Conservation (phyloP, 2,888 invertebrate species). For the Chouioia cunea region DNA sequence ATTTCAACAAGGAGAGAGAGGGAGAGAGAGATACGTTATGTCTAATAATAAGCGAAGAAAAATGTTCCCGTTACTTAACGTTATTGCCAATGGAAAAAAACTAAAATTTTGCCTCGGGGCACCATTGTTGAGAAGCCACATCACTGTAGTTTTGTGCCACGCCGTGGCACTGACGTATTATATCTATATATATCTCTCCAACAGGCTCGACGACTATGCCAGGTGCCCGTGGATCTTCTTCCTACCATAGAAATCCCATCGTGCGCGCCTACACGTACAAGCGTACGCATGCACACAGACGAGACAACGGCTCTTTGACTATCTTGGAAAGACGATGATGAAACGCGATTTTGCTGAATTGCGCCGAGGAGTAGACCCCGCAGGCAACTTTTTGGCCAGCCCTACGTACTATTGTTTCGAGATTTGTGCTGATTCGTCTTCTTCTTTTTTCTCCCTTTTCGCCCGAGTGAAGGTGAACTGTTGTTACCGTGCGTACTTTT, state of each 20-base stretch:
- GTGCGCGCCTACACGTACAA: neutral
- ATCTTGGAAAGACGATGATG: neutral
- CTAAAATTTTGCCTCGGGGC: too few species aligned
- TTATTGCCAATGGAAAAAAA: too few species aligned
- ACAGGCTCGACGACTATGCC: neutral
- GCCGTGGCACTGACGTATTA: slow-evolving; percentile 24
- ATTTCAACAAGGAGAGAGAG: too few species aligned
- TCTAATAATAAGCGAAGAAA: too few species aligned
- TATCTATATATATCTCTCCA: neutral
- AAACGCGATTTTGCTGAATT: neutral
- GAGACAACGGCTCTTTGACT: neutral
- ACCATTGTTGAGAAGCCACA: neutral
- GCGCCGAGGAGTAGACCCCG: neutral
- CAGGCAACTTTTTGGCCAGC: neutral
- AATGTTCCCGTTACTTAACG: too few species aligned
- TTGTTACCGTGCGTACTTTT: too few species aligned
- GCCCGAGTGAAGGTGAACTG: too few species aligned
- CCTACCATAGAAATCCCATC: neutral
- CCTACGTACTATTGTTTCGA: too few species aligned
- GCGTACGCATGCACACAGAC: neutral
- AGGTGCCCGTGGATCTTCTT: slow-evolving; percentile 24
- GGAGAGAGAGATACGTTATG: too few species aligned
- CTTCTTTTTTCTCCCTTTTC: too few species aligned
- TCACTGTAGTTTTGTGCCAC: neutral
- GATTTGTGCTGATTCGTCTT: too few species aligned